Percentiles rank a stretch among this genome's conserved stretches.
Conservation (phyloP, 2,113 vertebrate genomes). For the Merops nubicus region DNA sequence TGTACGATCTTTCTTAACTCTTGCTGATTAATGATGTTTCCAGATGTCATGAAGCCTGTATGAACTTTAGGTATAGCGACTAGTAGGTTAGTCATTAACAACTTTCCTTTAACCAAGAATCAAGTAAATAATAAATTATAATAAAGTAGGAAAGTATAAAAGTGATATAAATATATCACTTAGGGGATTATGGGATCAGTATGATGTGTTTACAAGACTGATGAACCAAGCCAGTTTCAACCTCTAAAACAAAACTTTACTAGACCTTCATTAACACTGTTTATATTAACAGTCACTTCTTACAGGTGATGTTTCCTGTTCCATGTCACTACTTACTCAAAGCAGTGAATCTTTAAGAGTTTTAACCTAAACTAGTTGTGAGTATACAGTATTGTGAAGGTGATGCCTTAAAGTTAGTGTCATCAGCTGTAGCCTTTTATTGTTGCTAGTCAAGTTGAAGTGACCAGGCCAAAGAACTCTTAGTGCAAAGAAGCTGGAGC, state of each 20-base stretch:
- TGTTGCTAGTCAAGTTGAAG: background rate
- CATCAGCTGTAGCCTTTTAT: background rate
- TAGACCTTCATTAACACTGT: background rate
- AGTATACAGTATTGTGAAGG: fast-evolving
- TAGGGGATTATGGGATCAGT: background rate
- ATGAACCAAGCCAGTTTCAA: background rate
- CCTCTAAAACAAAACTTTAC: background rate
- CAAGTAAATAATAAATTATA: background rate
- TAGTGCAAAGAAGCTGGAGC: background rate
- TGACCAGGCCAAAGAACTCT: background rate
- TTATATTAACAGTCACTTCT: background rate
- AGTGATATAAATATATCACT: background rate
- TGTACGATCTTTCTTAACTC: background rate
- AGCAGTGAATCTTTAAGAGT: background rate
- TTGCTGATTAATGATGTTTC: background rate
- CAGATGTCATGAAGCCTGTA: background rate
- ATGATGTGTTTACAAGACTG: background rate
- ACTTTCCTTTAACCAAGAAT: background rate
- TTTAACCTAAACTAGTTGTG: background rate
- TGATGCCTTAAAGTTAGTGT: background rate
- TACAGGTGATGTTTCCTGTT: background rate
- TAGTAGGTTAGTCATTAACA: background rate
- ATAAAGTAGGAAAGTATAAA: background rate
- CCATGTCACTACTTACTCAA: background rate
- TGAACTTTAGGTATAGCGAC: background rate